phyloP scores from a whole-genome alignment of 2,113 vertebrate species.

The Pollimyrus isidori region DNA sequence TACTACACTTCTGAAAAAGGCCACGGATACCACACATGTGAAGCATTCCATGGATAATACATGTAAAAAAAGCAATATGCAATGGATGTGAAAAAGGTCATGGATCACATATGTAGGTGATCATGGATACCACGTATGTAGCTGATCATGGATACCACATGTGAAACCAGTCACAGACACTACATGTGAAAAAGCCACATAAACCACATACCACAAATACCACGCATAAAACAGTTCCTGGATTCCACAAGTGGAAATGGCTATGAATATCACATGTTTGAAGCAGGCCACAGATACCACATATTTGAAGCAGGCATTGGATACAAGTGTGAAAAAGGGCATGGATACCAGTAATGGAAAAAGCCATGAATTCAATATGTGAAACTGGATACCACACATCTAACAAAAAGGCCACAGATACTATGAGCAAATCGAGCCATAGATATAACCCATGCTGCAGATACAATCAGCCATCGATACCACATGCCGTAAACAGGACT shows the following conservation, averaged over 20 bases:
- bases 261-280: background rate
- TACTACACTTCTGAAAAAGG: background rate
- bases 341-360: background rate
- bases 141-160: background rate
- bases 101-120: background rate
- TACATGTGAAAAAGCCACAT: background rate
- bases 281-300: background rate
- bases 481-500: background rate
- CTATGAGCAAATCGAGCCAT: background rate
- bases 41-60: background rate
- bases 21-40: background rate
- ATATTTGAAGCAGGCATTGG: background rate
- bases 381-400: background rate
- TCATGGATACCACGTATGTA: background rate
- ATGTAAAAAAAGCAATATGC: background rate
- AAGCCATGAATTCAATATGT: background rate
- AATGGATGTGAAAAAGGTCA: background rate
- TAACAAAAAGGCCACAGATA: background rate
- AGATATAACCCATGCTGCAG: background rate
- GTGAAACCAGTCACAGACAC: background rate
- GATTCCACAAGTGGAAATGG: background rate
- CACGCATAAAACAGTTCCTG: background rate
- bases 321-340: background rate
- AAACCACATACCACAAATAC: background rate
- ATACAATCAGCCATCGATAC: background rate